A percentile compares a stretch with the other conserved stretches of the same genome.
Evolutionary conservation across 2,888 invertebrate species (phyloP).

Genomic region (Lepidonotus clava): DNA sequence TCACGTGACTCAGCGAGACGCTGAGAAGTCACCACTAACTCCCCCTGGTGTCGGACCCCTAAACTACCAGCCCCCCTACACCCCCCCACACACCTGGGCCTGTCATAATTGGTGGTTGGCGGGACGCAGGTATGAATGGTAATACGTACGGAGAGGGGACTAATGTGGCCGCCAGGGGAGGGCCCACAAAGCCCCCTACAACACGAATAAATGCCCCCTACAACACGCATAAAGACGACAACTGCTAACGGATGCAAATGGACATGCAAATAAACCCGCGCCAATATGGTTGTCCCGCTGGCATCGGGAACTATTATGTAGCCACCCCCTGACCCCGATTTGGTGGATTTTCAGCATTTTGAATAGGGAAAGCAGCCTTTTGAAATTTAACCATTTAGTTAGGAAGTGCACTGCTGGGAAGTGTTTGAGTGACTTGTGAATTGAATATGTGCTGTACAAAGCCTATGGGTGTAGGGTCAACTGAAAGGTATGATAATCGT

Average conservation of each 20-base stretch:
- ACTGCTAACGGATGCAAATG: slow-evolving; percentile 32
- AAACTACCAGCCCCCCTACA: too few relatives aligned
- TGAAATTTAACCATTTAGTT: too few relatives aligned
- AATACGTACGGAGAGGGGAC: neutral
- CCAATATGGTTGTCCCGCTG: neutral
- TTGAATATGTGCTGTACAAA: too few relatives aligned
- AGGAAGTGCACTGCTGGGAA: too few relatives aligned
- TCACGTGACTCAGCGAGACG: neutral
- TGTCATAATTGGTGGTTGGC: slow-evolving; percentile 35
- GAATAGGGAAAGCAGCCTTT: too few relatives aligned
- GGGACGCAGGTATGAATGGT: neutral
- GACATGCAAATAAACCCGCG: slow-evolving; percentile 6
- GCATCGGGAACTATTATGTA: neutral
- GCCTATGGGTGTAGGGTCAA: too few relatives aligned
- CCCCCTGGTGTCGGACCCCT: slow-evolving; percentile 3
- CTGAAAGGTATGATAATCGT: too few relatives aligned
- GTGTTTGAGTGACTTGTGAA: too few relatives aligned
- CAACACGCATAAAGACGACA: neutral
- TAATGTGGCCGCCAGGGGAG: neutral
- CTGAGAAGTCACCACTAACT: slow-evolving; percentile 3
- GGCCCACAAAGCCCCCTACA: neutral
- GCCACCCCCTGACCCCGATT: neutral
- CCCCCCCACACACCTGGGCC: neutral
- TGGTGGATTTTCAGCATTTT: slow-evolving; percentile 3
- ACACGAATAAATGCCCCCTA: neutral